Percentiles rank a stretch among this genome's conserved stretches.
These are phyloP conservation scores for Camptogramma bilineatum DNA, from an alignment of 2,888 invertebrate genomes.

Conservation along the genomic window DNA sequence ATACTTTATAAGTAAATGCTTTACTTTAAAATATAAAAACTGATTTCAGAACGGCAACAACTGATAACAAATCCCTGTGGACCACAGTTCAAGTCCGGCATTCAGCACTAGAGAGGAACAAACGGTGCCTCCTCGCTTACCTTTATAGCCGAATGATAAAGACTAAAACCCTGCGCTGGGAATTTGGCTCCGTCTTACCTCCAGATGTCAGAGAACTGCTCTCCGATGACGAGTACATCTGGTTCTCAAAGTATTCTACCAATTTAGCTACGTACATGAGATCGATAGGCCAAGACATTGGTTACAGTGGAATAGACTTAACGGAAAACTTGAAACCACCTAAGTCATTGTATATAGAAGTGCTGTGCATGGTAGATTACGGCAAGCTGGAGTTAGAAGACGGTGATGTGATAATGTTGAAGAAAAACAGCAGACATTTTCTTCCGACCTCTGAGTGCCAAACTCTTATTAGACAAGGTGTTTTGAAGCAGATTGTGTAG, in stretches of 20 bases:
- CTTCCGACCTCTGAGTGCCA: slow-evolving; percentile 95
- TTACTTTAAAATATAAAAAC: background rate
- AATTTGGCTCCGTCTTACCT: slow-evolving; percentile 96
- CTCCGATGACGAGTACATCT: slow-evolving; percentile 92
- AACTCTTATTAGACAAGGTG: slow-evolving; percentile 94
- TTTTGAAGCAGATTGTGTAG: slow-evolving; percentile 89
- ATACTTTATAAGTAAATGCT: too few relatives aligned
- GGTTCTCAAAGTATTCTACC: slow-evolving; percentile 95
- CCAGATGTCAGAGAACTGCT: slow-evolving; percentile 92
- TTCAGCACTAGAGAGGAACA: slow-evolving; percentile 93
- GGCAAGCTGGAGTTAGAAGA: slow-evolving; percentile 97
- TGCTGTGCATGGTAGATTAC: slow-evolving; percentile 94
- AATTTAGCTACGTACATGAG: slow-evolving; percentile 95
- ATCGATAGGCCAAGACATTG: slow-evolving; percentile 91
- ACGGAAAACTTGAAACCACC: slow-evolving; percentile 96
- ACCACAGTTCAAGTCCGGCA: slow-evolving; percentile 94
- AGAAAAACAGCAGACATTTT: slow-evolving; percentile 96
- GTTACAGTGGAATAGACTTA: slow-evolving; percentile 91
- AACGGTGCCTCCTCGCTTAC: slow-evolving; percentile 94
- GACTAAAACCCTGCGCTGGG: slow-evolving; percentile 96
- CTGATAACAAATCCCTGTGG: slow-evolving; percentile 86
- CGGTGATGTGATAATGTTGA: slow-evolving; percentile 95
- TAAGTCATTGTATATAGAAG: slow-evolving; percentile 96
- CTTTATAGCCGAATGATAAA: slow-evolving; percentile 92
- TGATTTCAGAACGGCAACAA: slow-evolving; percentile 76